These are phyloP conservation scores for Anticlea derivata DNA, from an alignment of 2,888 invertebrate genomes.

Conservation along the genomic window DNA sequence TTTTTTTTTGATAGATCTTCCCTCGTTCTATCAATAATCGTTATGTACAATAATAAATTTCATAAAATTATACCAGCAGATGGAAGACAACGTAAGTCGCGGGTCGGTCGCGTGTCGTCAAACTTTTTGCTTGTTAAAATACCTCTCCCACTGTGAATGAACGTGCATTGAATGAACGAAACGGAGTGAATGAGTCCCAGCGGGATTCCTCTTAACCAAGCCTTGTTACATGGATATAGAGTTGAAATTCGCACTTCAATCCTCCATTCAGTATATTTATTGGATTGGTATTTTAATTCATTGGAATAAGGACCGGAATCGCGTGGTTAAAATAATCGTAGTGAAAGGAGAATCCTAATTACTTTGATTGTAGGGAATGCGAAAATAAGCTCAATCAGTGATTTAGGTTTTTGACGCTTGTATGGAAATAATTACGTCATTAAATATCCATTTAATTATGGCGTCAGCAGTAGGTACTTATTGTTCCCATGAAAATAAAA, in stretches of 20 bases:
- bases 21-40: no score
- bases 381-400: constrained; percentile 9
- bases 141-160: constrained; percentile 54
- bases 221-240: constrained; percentile 2
- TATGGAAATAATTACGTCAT: constrained; percentile 10
- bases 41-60: neutral
- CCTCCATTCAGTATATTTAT: neutral
- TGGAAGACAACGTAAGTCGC: constrained; percentile 20
- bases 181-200: constrained; percentile 42
- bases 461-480: no score
- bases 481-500: no score
- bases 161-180: constrained; percentile 51
- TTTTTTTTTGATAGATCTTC: no score
- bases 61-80: constrained; percentile 9
- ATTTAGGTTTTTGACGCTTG: constrained; percentile 15
- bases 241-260: neutral
- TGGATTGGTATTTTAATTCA: constrained; percentile 1
- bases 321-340: neutral
- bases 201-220: constrained; percentile 18
- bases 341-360: constrained; percentile 8
- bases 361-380: constrained; percentile 13
- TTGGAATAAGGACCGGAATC: constrained; percentile 1
- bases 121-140: constrained; percentile 71
- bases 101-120: constrained; percentile 49
- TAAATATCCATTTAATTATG: no score